A percentile compares a stretch with the other conserved stretches of the same genome.
These are phyloP conservation scores for Zaprionus obscuricornis DNA, from an alignment of 2,888 invertebrate genomes.

Conservation along the genomic window DNA sequence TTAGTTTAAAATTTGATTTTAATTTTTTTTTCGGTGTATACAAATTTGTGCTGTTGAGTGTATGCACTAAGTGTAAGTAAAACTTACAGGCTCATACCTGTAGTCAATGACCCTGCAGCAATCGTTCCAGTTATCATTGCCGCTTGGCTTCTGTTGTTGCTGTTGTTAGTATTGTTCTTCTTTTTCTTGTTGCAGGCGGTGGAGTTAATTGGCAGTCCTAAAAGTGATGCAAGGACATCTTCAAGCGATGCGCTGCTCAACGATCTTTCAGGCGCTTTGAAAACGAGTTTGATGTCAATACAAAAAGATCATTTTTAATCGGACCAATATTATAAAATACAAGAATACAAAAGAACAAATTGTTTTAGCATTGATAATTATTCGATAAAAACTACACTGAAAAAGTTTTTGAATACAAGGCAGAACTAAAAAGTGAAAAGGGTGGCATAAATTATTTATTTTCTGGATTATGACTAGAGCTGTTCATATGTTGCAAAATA, in stretches of 20 bases:
- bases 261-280: constrained; percentile 85
- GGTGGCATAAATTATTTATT: too few relatives aligned
- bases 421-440: too few relatives aligned
- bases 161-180: constrained; percentile 48
- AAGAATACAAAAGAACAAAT: constrained; percentile 16
- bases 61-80: too few relatives aligned
- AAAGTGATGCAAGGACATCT: constrained; percentile 95
- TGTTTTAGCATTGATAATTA: constrained; percentile 39
- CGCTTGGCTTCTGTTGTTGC: constrained; percentile 46
- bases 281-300: constrained; percentile 17
- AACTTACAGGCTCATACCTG: constrained; percentile 91
- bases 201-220: constrained; percentile 89
- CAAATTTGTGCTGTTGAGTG: too few relatives aligned
- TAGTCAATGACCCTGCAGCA: constrained; percentile 86
- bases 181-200: constrained; percentile 59
- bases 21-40: constrained; percentile 38
- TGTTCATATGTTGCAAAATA: too few relatives aligned
- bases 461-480: too few relatives aligned
- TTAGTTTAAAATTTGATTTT: constrained; percentile 25
- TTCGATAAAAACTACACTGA: constrained; percentile 66
- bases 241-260: constrained; percentile 94
- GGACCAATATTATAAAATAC: constrained; percentile 10
- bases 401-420: constrained; percentile 57
- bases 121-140: constrained; percentile 52
- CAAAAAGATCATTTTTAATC: constrained; percentile 20